Evolutionary conservation across 2,797 vertebrate genomes (phyloP), one percentile per base, ranked within the genome.

Genomic region (Bradypodion ventrale): DNA sequence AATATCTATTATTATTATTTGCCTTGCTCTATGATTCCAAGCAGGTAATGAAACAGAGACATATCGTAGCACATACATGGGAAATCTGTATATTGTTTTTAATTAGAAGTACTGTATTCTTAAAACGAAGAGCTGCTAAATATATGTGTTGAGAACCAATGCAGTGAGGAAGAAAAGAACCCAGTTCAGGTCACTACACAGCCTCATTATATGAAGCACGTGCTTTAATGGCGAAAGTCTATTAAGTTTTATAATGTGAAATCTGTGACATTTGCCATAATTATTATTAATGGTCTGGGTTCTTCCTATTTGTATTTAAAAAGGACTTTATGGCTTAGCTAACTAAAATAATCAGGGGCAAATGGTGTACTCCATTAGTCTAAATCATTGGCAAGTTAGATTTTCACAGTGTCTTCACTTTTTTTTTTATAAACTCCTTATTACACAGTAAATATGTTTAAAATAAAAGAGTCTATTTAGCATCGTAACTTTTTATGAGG

Each of bases 251-350:
- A 94, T 90, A 66, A 86, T 85, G 86, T 90, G 83, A 92, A 92
- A 94, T 90, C 87, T 89, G 90, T 93, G 93, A 92, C 92, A 93
- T 93, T 94, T 93, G 69, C 91, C 87, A 92, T 93, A 90, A 93
- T 93, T 81, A 88, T 91, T 93, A 93, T 93, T 93, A 93, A 94
- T 90, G 89, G 56, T 77, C 62, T 60, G 16, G 80, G 87, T 92
- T 91, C 84, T 90, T 87, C 85, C 87, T 84, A 89, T 83, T 90
- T 75, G 62, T 85, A 88, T 92, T 90, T 90, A 92, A 94, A 87
- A 87, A 35, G 75, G 87, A 65, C 59, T 93, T 94, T 90, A 93
- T 85, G 77, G 66, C 46, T 88, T 92, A 89, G 84, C 90, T 88
- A 87, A 82, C 87, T 87, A 75, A 89, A 92, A 82, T 81, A 88